These are phyloP conservation scores for Lichenostomus cassidix DNA, from an alignment of 2,113 vertebrate genomes.

Conservation along the genomic window DNA sequence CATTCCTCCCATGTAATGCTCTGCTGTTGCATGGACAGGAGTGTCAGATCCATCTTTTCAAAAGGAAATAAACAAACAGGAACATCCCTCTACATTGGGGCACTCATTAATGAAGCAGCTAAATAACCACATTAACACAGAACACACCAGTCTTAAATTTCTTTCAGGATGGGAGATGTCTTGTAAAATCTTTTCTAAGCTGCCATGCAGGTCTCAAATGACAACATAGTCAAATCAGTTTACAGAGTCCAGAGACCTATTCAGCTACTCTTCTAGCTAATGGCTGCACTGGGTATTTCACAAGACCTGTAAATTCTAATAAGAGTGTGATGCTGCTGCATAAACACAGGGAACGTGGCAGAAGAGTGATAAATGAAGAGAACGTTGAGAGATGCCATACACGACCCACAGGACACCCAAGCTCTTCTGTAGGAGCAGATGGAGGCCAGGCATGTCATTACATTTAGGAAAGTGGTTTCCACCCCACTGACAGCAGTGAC, in stretches of 20 bases:
- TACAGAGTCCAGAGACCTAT: not conserved
- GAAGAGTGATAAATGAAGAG: not conserved
- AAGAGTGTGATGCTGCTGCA: not conserved
- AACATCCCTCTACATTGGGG: not conserved
- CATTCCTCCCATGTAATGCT: not conserved
- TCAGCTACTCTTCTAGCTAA: not conserved
- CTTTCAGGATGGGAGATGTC: not conserved
- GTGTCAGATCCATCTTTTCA: not conserved
- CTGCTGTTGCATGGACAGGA: not conserved
- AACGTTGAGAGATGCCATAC: not conserved
- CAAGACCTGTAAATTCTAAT: not conserved
- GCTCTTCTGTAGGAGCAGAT: not conserved
- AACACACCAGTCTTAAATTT: not conserved
- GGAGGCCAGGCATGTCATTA: not conserved
- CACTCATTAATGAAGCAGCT: not conserved
- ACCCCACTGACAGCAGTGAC: not conserved
- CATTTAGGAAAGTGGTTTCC: not conserved
- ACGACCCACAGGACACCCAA: accelerated
- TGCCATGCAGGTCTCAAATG: not conserved
- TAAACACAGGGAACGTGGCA: accelerated
- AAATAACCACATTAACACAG: not conserved
- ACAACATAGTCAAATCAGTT: not conserved
- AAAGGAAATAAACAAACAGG: not conserved
- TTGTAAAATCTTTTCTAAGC: not conserved
- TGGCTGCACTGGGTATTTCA: not conserved